A percentile compares a stretch with the other conserved stretches of the same genome.
phyloP scores from a whole-genome alignment of 2,113 vertebrate genomes.

The Brienomyrus brachyistius region DNA sequence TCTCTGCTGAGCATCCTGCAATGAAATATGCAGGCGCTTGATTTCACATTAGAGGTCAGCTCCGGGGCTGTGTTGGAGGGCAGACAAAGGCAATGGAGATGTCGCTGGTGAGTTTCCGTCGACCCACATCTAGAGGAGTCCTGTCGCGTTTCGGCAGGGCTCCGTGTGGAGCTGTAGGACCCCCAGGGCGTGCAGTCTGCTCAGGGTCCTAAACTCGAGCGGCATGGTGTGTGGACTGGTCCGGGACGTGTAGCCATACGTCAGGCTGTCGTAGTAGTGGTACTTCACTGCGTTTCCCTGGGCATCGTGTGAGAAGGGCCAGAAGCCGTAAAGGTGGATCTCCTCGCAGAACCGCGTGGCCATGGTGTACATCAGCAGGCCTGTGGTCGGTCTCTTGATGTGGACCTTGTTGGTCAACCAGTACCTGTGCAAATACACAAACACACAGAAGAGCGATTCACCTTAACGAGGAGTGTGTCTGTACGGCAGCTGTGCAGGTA shows the following conservation, averaged over 20 bases:
- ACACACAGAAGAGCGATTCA: not conserved
- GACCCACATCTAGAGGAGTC: not conserved
- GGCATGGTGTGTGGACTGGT: conserved; percentile 94
- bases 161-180: conserved; percentile 86
- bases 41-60: not conserved
- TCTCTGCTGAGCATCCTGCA: not conserved
- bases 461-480: not conserved
- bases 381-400: conserved; percentile 92
- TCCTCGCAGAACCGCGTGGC: conserved; percentile 92
- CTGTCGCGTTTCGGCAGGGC: conserved; percentile 50
- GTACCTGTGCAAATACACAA: conserved; percentile 60
- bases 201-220: conserved; percentile 90
- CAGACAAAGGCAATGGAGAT: not conserved
- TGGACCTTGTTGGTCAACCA: conserved; percentile 94
- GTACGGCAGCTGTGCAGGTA: too few species aligned
- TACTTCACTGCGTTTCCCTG: conserved; percentile 83
- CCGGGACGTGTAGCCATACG: conserved; percentile 86
- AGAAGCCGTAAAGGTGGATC: conserved; percentile 94
- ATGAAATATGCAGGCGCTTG: not conserved
- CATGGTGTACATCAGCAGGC: conserved; percentile 93
- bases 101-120: not conserved
- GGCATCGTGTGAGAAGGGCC: conserved; percentile 79
- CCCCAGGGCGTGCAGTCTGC: conserved; percentile 79
- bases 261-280: conserved; percentile 91
- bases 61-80: not conserved